Evolutionary conservation across 1,140 invertebrate species (phyloP).

Genomic region (Colletes latitarsis): DNA sequence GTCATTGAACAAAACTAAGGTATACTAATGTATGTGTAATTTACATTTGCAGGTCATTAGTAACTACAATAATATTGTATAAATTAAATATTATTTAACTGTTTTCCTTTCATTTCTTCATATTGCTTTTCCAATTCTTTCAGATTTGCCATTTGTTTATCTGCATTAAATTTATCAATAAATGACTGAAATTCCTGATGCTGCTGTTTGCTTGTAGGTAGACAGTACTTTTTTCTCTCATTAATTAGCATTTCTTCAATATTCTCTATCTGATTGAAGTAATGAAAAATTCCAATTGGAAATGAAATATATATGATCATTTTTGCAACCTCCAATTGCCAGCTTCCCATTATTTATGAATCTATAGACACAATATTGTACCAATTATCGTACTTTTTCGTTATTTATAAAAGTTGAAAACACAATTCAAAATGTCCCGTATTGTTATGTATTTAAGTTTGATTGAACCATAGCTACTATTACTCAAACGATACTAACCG

Average conservation of each 20-base stretch:
- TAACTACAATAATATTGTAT: neutral
- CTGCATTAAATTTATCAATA: conserved; percentile 33
- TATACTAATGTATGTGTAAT: too few relatives aligned
- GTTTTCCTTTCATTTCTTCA: neutral
- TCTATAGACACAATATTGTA: conserved; percentile 12
- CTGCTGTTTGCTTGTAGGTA: neutral
- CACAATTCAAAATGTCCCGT: neutral
- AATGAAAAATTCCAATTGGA: conserved; percentile 91
- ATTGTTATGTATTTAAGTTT: neutral
- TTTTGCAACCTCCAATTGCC: conserved; percentile 90
- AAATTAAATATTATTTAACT: neutral
- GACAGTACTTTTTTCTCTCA: conserved; percentile 84
- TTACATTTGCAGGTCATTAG: too few relatives aligned
- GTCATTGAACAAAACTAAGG: too few relatives aligned
- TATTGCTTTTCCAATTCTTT: conserved; percentile 40
- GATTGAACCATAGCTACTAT: too few relatives aligned
- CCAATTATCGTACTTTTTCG: neutral
- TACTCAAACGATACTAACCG: too few relatives aligned
- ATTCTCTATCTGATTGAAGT: conserved; percentile 91
- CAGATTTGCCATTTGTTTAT: conserved; percentile 10
- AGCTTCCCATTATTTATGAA: conserved; percentile 85
- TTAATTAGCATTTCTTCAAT: conserved; percentile 91
- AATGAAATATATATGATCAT: conserved; percentile 94
- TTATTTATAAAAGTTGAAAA: neutral
- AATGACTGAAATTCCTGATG: conserved; percentile 10